These are phyloP conservation scores for Ochotona princeps DNA, from an alignment of 2,113 vertebrate species.

Conservation along the genomic window DNA sequence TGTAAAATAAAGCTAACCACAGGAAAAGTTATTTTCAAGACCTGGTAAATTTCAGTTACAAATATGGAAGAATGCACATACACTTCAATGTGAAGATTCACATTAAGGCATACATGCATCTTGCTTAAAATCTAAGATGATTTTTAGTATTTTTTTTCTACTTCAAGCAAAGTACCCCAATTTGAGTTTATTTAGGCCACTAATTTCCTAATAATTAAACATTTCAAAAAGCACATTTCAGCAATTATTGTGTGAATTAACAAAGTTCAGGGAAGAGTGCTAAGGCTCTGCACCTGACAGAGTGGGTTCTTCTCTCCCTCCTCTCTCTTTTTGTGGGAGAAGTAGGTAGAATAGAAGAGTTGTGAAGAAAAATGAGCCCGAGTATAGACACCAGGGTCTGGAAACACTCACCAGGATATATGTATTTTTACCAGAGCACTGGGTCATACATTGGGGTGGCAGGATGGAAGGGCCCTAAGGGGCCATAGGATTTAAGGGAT, in stretches of 20 bases:
- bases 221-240: neutral
- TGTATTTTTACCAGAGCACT: neutral
- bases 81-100: neutral
- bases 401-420: neutral
- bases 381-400: neutral
- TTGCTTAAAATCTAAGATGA: constrained; percentile 45
- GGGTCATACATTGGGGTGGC: neutral
- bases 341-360: neutral
- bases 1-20: neutral
- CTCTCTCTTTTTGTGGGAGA: neutral
- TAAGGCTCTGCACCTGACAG: neutral
- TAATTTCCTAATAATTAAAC: neutral
- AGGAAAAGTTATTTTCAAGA: neutral
- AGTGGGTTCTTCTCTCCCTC: neutral
- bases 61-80: neutral
- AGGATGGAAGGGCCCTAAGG: neutral
- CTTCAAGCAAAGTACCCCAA: neutral
- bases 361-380: neutral
- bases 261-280: neutral
- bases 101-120: constrained; percentile 23
- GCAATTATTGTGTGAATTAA: neutral
- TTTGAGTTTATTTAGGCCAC: neutral
- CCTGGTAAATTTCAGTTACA: neutral
- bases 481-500: neutral
- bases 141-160: neutral